A percentile compares a stretch with the other conserved stretches of the same genome.
Evolutionary conservation across 2,113 vertebrate genomes (phyloP).

Genomic region (Shinisaurus crocodilurus): DNA sequence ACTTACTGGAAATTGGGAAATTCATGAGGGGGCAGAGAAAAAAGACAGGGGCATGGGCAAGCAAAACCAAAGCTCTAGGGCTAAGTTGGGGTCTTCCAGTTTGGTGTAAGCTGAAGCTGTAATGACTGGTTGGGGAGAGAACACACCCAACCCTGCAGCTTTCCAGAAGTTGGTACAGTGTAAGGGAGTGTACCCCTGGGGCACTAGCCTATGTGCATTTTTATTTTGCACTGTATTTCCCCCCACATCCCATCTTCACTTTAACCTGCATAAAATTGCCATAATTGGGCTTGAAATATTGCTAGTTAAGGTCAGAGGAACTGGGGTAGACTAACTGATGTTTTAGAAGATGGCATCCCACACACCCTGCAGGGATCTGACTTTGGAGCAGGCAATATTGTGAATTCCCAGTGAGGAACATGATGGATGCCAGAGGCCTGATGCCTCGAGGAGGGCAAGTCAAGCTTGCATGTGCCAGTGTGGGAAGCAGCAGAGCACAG

Average conservation of each 20-base stretch:
- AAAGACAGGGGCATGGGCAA: not conserved
- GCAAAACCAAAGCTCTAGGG: not conserved
- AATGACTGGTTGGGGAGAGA: not conserved
- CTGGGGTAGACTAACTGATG: not conserved
- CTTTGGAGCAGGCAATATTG: not conserved
- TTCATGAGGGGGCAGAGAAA: not conserved
- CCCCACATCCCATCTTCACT: not conserved
- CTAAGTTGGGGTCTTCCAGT: not conserved
- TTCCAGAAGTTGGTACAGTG: not conserved
- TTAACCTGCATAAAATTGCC: not conserved
- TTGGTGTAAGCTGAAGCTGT: not conserved
- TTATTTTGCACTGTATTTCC: not conserved
- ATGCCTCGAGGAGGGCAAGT: not conserved
- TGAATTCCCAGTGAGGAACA: not conserved
- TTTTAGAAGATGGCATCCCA: not conserved
- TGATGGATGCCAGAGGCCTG: not conserved
- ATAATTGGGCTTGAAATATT: not conserved
- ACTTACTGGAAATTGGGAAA: not conserved
- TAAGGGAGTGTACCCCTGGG: not conserved
- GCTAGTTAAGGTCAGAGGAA: not conserved
- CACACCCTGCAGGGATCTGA: not conserved
- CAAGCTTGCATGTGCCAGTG: no score
- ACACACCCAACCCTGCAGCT: not conserved
- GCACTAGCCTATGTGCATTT: not conserved
- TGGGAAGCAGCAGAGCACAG: not conserved